phyloP scores from a whole-genome alignment of 2,797 vertebrate species.

The Pitangus sulphuratus region DNA sequence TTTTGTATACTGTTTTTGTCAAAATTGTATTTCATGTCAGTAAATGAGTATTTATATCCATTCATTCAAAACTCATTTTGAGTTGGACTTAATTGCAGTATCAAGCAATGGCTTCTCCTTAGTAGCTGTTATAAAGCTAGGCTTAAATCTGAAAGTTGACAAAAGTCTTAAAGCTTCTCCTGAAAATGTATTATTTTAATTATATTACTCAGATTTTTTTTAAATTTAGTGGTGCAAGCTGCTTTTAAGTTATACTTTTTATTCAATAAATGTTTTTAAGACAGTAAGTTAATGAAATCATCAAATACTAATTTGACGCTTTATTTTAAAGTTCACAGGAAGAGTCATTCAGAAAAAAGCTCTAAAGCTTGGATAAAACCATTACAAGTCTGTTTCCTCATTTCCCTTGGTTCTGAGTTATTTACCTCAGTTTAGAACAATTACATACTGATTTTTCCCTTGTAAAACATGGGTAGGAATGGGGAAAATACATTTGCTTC shows the following conservation, averaged over 20 bases:
- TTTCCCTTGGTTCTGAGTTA: neutral
- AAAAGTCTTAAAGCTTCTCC: neutral
- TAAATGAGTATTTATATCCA: neutral
- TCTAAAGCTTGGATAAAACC: neutral
- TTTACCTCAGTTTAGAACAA: neutral
- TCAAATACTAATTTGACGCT: neutral
- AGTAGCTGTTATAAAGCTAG: neutral
- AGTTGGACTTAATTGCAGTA: neutral
- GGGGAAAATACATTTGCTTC: neutral
- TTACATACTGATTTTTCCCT: neutral
- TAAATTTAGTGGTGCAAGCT: neutral
- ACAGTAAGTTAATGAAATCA: neutral
- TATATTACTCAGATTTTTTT: neutral
- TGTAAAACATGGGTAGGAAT: accelerated
- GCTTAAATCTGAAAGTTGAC: neutral
- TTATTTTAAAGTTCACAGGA: neutral
- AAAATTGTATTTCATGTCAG: neutral
- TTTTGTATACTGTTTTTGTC: neutral
- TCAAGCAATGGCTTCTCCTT: neutral
- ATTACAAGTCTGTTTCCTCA: neutral
- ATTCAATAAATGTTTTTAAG: neutral
- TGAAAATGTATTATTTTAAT: neutral
- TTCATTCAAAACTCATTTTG: neutral
- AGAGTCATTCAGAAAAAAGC: neutral
- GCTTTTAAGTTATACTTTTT: neutral